Conservation (phyloP, 2,888 invertebrate genomes). For the Zeuzera pyrina region DNA sequence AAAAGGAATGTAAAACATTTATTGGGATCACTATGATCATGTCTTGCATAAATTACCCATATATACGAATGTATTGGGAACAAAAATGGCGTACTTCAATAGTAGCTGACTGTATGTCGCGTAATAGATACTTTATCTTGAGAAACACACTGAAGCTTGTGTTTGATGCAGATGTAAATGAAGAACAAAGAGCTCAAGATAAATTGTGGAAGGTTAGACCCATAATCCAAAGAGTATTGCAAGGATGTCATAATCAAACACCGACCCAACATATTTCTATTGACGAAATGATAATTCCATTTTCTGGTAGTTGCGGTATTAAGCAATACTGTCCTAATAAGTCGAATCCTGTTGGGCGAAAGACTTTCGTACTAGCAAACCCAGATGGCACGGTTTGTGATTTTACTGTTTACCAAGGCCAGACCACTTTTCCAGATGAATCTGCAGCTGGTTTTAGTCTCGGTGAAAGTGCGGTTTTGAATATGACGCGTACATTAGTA, state of each 20-base stretch:
- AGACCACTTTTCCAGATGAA: conserved; percentile 2
- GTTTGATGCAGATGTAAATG: conserved; percentile 11
- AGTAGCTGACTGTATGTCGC: conserved; percentile 2
- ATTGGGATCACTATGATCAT: conserved; percentile 4
- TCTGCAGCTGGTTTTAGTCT: background rate
- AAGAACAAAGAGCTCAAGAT: conserved; percentile 7
- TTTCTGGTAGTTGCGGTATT: conserved; percentile 4
- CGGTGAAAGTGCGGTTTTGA: conserved; percentile 1
- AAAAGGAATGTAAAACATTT: conserved; percentile 2
- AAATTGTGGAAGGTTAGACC: conserved; percentile 15
- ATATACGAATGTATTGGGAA: conserved; percentile 5
- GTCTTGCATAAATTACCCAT: conserved; percentile 4
- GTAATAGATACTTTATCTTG: conserved; percentile 1
- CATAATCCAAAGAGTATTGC: conserved; percentile 3
- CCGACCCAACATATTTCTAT: conserved; percentile 5
- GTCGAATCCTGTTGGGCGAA: conserved; percentile 4
- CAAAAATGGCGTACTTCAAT: conserved; percentile 4
- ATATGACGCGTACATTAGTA: background rate
- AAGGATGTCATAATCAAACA: conserved; percentile 5
- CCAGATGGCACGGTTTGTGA: conserved; percentile 5
- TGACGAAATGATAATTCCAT: conserved; percentile 5
- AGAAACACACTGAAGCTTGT: conserved; percentile 8
- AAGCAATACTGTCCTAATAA: conserved; percentile 5
- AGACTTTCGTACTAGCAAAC: conserved; percentile 7
- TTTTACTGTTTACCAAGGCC: conserved; percentile 4